Base-by-base conservation (phyloP, 2,113 vertebrate species). In the Zapornia atra region DNA sequence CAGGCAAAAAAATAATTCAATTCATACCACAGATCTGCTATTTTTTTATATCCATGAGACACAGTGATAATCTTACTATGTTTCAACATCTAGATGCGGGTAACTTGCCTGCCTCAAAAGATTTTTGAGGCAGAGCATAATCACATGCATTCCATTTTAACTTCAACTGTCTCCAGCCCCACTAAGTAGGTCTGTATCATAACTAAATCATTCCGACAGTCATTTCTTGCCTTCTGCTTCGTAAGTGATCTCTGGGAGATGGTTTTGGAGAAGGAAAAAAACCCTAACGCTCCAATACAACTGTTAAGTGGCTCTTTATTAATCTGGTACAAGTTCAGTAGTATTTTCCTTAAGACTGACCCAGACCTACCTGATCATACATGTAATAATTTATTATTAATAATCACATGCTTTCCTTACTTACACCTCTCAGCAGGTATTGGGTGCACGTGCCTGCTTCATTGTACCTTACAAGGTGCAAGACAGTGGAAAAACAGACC, bases 11-110 rank as follows among this genome's bases (percentile, higher is more conserved):
- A 69, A 12, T 16, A 48, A 81, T 54, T 33, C 18, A 50, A 73
- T 70, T 73, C 1, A 51, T 46, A 24, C 25, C 2, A 5, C 19
- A 78, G 78, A 89, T 51, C 11, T 26, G 25, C 25, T 29, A 9
- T 17, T 82, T 85, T 33, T 91, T 66, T 57, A 22, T 82, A 69
- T 63, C 66, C 12, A 46, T 50, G 46, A 86, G 50, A 73, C 17
- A 46, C 26, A 72, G 18, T 21, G 6, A 57, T 65, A 82, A 77
- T 70, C 40, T 86, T 80, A 48, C 25, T 6, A 24, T 71, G 24
- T 77, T 94, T 82, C 63, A 44, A 48, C 60, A 93, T 65, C 79
- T 86, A 86, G 25, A 24, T 82, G 57, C 26, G 36, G 60, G n/a
- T 54, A 88, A 88, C 22, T 66, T 88, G 50, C 16, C 54, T 66